These are phyloP conservation scores for Drosophila watanabei DNA, from an alignment of 1,140 invertebrate genomes.

Conservation along the genomic window DNA sequence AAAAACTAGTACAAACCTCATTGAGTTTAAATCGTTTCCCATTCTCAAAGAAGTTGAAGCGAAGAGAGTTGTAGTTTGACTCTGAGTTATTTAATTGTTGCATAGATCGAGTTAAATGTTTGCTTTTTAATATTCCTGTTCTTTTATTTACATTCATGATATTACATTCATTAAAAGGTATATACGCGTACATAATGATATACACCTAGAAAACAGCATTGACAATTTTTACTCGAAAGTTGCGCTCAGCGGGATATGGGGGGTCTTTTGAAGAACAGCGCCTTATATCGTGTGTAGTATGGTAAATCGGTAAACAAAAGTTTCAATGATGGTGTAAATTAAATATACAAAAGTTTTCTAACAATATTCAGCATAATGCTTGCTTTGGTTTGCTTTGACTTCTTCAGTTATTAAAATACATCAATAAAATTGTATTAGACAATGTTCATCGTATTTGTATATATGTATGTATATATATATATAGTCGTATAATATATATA, in stretches of 20 bases:
- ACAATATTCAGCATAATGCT: slow-evolving; percentile 44
- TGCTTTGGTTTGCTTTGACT: slow-evolving; percentile 25
- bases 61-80: slow-evolving; percentile 33
- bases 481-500: slow-evolving; percentile 59
- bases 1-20: slow-evolving; percentile 1
- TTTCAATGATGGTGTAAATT: slow-evolving; percentile 83
- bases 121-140: slow-evolving; percentile 52
- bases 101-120: slow-evolving; percentile 72
- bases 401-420: slow-evolving; percentile 60
- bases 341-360: slow-evolving; percentile 72
- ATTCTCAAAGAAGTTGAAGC: neutral
- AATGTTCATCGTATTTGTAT: slow-evolving; percentile 51
- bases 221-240: slow-evolving; percentile 55
- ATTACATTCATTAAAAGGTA: slow-evolving; percentile 54
- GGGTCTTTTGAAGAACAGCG: slow-evolving; percentile 22
- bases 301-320: slow-evolving; percentile 39
- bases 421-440: slow-evolving; percentile 67
- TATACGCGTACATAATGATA: slow-evolving; percentile 49
- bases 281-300: slow-evolving; percentile 28
- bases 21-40: neutral
- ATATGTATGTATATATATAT: slow-evolving; percentile 36
- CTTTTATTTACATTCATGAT: slow-evolving; percentile 77
- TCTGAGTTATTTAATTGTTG: slow-evolving; percentile 74
- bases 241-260: slow-evolving; percentile 34
- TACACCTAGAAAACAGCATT: slow-evolving; percentile 30